Conservation (phyloP, 2,888 invertebrate species). For the Nymphalis c-album region DNA sequence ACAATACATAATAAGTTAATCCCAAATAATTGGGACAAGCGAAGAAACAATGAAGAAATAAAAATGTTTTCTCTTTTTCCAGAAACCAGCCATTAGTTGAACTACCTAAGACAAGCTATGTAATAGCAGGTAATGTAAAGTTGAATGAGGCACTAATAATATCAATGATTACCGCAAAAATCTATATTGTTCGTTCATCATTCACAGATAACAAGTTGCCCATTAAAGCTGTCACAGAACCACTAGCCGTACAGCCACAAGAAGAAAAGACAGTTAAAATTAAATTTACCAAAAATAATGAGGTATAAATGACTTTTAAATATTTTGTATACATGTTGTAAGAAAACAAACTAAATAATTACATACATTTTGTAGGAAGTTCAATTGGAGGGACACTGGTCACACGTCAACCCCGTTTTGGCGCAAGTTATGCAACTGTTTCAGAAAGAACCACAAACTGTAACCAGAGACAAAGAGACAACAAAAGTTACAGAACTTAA, state of each 20-base stretch:
- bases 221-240: neutral
- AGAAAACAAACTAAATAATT: too few species aligned
- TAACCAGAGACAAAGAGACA: conserved; percentile 22
- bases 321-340: neutral
- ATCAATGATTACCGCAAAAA: too few species aligned
- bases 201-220: conserved; percentile 4
- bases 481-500: neutral
- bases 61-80: conserved; percentile 10
- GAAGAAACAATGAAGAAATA: too few species aligned
- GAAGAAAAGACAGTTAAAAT: conserved; percentile 56
- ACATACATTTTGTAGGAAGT: conserved; percentile 52
- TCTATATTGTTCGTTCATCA: too few species aligned
- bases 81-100: conserved; percentile 18
- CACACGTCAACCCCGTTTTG: conserved; percentile 59
- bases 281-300: conserved; percentile 61
- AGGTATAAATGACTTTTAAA: conserved; percentile 48
- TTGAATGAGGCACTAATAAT: too few species aligned
- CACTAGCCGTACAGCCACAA: neutral
- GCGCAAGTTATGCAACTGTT: conserved; percentile 64
- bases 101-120: conserved; percentile 8
- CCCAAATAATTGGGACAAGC: too few species aligned
- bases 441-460: conserved; percentile 43
- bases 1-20: too few species aligned
- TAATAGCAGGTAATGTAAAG: neutral
- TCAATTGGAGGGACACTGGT: conserved; percentile 66